Evolutionary conservation across 1,140 invertebrate species (phyloP), one percentile per base, ranked within the genome.

Genomic region (Musca domestica): DNA sequence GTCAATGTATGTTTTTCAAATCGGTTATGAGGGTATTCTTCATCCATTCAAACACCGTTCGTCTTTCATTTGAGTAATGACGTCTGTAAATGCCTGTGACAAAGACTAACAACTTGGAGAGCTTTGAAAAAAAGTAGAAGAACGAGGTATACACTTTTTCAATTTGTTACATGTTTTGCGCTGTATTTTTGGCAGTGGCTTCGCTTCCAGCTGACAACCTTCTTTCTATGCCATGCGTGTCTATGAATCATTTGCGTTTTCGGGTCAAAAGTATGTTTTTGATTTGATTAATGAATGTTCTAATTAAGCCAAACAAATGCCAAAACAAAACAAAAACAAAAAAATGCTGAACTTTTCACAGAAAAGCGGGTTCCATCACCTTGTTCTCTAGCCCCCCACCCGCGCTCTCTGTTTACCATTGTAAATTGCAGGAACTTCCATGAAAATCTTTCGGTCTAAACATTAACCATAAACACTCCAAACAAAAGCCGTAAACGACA

Each of bases 221-320:
- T 6, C 34, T 41, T 17, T 20, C 19, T 49, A 19, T 49, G 48
- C 48, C 48, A 49, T 49, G 48, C 48, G 48, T 49, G 48, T 49
- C 48, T 49, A 49, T 49, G 48, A 49, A 49, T 49, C 48, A 49
- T 49, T 49, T 49, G 48, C 48, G 48, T 19, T 49, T 49, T 49
- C 48, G 48, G 14, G 76, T 74, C 74, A 72, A 74, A 74, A 76
- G 77, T 77, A 77, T 77, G 75, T 76, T 77, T 77, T 77, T 77
- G 75, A 77, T 77, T 77, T 77, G 75, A 77, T 77, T 77, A 77
- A 77, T 77, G 75, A 77, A 77, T 77, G 75, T 77, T 77, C 75
- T 77, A 77, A 77, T 77, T 77, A 77, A 77, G 76, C 75, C 77
- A 77, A 77, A 77, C n/a, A 19, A 41, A 41, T 41, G 34, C 19